phyloP scores from a whole-genome alignment of 2,113 vertebrate genomes.

The Lepus europaeus region DNA sequence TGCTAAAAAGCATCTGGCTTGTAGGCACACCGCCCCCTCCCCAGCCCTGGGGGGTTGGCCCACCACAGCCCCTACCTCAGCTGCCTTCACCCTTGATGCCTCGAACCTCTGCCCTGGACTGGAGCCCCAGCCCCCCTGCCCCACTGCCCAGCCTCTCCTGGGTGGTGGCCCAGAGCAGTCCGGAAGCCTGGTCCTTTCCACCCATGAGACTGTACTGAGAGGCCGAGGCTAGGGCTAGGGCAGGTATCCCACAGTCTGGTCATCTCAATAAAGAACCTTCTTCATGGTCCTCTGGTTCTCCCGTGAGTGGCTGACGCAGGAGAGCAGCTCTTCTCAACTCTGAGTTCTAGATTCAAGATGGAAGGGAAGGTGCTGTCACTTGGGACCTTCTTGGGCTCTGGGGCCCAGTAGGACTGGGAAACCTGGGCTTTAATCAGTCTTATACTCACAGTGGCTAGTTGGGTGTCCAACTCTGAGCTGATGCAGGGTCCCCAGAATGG shows the following conservation, averaged over 20 bases:
- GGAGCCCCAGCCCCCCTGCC: conserved; percentile 46
- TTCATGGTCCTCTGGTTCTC: conserved; percentile 54
- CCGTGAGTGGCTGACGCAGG: conserved; percentile 16
- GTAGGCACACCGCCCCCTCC: conserved; percentile 60
- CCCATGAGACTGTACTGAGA: conserved; percentile 91
- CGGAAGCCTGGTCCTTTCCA: conserved; percentile 89
- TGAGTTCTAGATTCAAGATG: conserved; percentile 8
- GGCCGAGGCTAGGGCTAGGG: not conserved
- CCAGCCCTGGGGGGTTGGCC: not conserved
- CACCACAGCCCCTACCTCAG: conserved; percentile 48
- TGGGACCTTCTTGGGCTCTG: not conserved
- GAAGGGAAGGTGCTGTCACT: not conserved
- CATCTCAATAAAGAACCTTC: conserved; percentile 75
- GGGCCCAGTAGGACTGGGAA: not conserved
- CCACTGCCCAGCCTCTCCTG: conserved; percentile 67
- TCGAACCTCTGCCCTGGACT: conserved; percentile 84
- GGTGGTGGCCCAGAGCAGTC: conserved; percentile 81
- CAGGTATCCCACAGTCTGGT: not conserved
- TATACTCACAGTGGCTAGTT: not conserved
- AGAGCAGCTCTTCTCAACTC: conserved; percentile 48
- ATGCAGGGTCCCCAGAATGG: not conserved
- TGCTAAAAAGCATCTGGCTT: conserved; percentile 84
- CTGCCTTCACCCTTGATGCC: conserved; percentile 82
- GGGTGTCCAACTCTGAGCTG: not conserved
- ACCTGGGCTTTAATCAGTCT: not conserved